Evolutionary conservation across 1,140 invertebrate genomes (phyloP).

Genomic region (Drosophila sturtevanti): DNA sequence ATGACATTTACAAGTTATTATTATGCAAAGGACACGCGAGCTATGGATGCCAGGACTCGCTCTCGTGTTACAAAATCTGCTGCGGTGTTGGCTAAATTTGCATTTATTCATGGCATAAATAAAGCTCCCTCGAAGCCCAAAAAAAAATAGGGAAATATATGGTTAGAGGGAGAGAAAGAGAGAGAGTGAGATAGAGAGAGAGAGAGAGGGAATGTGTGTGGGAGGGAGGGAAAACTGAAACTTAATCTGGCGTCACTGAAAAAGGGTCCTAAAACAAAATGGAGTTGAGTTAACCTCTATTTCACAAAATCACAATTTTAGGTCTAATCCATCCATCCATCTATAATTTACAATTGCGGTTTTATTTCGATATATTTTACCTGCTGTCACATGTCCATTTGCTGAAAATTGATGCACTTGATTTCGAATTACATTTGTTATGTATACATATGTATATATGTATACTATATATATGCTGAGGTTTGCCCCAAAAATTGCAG

Average conservation of each 20-base stretch:
- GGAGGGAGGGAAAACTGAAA: neutral
- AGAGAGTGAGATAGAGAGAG: too few species aligned
- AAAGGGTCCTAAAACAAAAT: neutral
- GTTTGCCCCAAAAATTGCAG: neutral
- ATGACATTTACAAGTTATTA: conserved; percentile 79
- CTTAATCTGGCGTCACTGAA: conserved; percentile 30
- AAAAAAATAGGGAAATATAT: conserved; percentile 37
- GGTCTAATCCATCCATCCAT: neutral
- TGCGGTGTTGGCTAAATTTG: conserved; percentile 69
- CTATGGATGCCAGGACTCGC: conserved; percentile 30
- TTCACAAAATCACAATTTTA: neutral
- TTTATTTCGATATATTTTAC: neutral
- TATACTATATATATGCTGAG: neutral
- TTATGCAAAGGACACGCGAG: conserved; percentile 75
- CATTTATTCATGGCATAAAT: conserved; percentile 80
- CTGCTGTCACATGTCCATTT: neutral
- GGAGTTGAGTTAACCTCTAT: neutral
- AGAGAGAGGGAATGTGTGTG: neutral
- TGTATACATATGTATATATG: too few species aligned
- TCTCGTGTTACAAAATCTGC: conserved; percentile 75
- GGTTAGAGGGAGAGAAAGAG: too few species aligned
- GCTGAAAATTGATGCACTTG: neutral
- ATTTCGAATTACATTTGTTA: neutral
- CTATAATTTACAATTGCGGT: neutral
- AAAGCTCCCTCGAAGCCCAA: conserved; percentile 46